These are phyloP conservation scores for Chydorus sphaericus DNA, from an alignment of 2,888 invertebrate genomes.

Conservation along the genomic window DNA sequence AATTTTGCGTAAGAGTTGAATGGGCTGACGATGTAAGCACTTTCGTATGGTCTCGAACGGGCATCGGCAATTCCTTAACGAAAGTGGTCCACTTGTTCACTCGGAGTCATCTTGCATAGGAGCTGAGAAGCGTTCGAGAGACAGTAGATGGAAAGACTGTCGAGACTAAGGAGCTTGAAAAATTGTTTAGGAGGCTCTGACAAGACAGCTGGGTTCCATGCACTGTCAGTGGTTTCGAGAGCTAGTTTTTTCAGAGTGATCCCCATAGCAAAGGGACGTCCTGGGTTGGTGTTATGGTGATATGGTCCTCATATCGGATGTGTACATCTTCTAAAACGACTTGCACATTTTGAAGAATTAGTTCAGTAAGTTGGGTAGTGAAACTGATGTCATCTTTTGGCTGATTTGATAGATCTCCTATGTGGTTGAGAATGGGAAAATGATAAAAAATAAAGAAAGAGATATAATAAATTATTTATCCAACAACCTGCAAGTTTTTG, in stretches of 20 bases:
- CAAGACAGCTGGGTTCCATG: constrained; percentile 63
- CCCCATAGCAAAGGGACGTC: constrained; percentile 69
- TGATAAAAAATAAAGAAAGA: not conserved
- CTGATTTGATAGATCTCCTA: not conserved
- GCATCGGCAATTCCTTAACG: constrained; percentile 52
- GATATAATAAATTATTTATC: not conserved
- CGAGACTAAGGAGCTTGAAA: constrained; percentile 69
- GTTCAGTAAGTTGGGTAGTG: constrained; percentile 73
- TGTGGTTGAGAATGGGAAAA: not conserved
- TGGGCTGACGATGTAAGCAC: constrained; percentile 2
- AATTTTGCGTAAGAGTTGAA: constrained; percentile 50
- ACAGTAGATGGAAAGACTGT: constrained; percentile 77
- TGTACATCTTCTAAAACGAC: constrained; percentile 77
- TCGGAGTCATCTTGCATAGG: constrained; percentile 33
- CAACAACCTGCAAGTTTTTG: constrained; percentile 40
- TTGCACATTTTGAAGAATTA: constrained; percentile 85
- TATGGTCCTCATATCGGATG: constrained; percentile 75
- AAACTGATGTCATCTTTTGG: constrained; percentile 51
- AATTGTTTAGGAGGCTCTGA: constrained; percentile 69
- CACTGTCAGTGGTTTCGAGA: constrained; percentile 77
- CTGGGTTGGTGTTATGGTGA: constrained; percentile 56
- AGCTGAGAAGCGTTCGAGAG: constrained; percentile 46
- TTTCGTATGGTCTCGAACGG: constrained; percentile 23
- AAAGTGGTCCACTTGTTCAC: constrained; percentile 38
- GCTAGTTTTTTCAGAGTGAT: constrained; percentile 70